Evolutionary conservation across 1,140 invertebrate genomes (phyloP).

Genomic region (Bactericera cockerelli): DNA sequence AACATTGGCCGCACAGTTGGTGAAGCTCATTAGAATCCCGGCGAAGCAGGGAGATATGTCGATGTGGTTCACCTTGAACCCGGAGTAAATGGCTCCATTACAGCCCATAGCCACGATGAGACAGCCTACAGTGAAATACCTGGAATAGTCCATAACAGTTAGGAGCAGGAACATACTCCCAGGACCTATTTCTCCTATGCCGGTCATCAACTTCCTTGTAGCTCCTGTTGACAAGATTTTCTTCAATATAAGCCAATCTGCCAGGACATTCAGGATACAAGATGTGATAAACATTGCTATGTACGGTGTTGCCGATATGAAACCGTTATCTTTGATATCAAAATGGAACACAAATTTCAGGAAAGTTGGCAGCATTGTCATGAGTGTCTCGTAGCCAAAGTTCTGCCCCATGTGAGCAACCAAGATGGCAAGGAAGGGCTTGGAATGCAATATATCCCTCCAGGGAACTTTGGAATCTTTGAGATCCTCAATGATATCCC

Average conservation of each 20-base stretch:
- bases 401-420: constrained; percentile 42
- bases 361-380: constrained; percentile 47
- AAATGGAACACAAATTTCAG: constrained; percentile 42
- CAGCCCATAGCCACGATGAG: constrained; percentile 24
- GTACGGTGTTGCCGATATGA: constrained; percentile 30
- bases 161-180: constrained; percentile 21
- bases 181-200: constrained; percentile 21
- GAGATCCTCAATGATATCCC: background rate
- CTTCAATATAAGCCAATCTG: constrained; percentile 23
- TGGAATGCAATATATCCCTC: constrained; percentile 16
- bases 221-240: background rate
- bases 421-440: constrained; percentile 39
- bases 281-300: constrained; percentile 25
- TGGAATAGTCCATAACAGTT: constrained; percentile 22
- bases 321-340: constrained; percentile 36
- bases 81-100: constrained; percentile 22
- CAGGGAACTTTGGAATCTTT: constrained; percentile 9
- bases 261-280: constrained; percentile 18
- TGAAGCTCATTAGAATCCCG: constrained; percentile 35
- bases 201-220: background rate
- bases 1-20: constrained; percentile 36
- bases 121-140: constrained; percentile 20
- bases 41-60: constrained; percentile 36
- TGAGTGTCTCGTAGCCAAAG: constrained; percentile 46
- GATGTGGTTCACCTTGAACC: constrained; percentile 31